phyloP scores from a whole-genome alignment of 2,113 vertebrate genomes.

The Phasianus colchicus region DNA sequence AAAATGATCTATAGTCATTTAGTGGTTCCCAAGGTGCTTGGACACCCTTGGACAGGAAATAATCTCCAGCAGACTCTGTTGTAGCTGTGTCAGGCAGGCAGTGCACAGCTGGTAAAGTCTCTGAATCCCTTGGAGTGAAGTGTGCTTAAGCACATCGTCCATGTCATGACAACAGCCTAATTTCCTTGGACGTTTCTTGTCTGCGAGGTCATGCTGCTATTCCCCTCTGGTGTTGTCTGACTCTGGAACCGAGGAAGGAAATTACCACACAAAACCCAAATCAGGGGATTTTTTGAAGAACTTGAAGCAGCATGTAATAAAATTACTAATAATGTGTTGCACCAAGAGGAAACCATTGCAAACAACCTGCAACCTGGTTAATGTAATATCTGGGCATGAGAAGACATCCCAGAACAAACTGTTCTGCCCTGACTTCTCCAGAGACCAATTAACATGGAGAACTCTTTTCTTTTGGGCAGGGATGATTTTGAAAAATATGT shows the following conservation, averaged over 20 bases:
- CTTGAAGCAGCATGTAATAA: slow-evolving; percentile 40
- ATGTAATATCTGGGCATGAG: slow-evolving; percentile 46
- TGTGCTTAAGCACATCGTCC: neutral
- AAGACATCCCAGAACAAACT: slow-evolving; percentile 69
- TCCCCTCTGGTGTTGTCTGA: neutral
- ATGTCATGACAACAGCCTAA: fast-evolving
- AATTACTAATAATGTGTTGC: slow-evolving; percentile 45
- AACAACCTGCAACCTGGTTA: slow-evolving; percentile 63
- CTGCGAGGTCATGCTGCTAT: neutral
- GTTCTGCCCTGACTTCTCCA: slow-evolving; percentile 55
- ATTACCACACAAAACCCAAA: slow-evolving; percentile 11
- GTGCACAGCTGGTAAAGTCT: neutral
- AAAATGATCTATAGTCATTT: neutral
- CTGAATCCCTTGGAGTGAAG: neutral
- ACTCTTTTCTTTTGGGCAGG: slow-evolving; percentile 51
- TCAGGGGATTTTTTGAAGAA: slow-evolving; percentile 3
- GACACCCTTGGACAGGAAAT: neutral
- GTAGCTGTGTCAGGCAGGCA: neutral
- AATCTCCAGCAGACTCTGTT: neutral
- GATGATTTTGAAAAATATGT: slow-evolving; percentile 61
- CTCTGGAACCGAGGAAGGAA: slow-evolving; percentile 22
- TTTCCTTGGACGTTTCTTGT: neutral
- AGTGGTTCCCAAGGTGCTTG: neutral
- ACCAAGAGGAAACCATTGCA: slow-evolving; percentile 48
- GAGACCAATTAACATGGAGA: slow-evolving; percentile 52